Evolutionary conservation across 2,888 invertebrate species (phyloP).

Genomic region (Drosophila tanythrix): DNA sequence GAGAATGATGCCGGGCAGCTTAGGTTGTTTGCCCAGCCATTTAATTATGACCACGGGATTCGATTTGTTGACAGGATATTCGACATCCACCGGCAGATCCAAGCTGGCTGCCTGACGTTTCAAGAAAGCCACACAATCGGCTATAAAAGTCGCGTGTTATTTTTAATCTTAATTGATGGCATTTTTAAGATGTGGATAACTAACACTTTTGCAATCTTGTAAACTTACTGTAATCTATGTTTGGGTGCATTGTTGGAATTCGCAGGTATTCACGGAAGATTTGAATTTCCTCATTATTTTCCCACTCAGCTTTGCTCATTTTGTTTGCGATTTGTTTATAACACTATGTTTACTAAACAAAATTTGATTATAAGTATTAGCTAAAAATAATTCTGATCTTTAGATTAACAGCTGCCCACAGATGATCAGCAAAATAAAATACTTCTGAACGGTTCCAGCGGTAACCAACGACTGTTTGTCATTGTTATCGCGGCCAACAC

Average conservation of each 20-base stretch:
- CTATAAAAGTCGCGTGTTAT: slow-evolving; percentile 32
- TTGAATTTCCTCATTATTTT: slow-evolving; percentile 88
- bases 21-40: slow-evolving; percentile 90
- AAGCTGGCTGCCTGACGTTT: slow-evolving; percentile 89
- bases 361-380: background rate
- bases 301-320: slow-evolving; percentile 81
- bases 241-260: slow-evolving; percentile 95
- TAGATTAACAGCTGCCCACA: too few relatives aligned
- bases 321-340: slow-evolving; percentile 10
- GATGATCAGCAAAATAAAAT: slow-evolving; percentile 7
- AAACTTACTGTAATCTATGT: slow-evolving; percentile 92
- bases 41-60: slow-evolving; percentile 93
- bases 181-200: slow-evolving; percentile 11
- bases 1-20: slow-evolving; percentile 90
- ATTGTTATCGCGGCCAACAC: slow-evolving; percentile 15
- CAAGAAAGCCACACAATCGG: slow-evolving; percentile 89
- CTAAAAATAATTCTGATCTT: slow-evolving; percentile 12
- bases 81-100: slow-evolving; percentile 88
- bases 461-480: slow-evolving; percentile 25
- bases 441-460: slow-evolving; percentile 23
- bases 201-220: background rate
- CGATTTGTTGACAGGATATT: slow-evolving; percentile 86
- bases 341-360: background rate
- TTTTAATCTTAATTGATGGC: slow-evolving; percentile 2
- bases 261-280: slow-evolving; percentile 93